These are phyloP conservation scores for Falco biarmicus DNA, from an alignment of 2,797 vertebrate genomes.

Conservation along the genomic window DNA sequence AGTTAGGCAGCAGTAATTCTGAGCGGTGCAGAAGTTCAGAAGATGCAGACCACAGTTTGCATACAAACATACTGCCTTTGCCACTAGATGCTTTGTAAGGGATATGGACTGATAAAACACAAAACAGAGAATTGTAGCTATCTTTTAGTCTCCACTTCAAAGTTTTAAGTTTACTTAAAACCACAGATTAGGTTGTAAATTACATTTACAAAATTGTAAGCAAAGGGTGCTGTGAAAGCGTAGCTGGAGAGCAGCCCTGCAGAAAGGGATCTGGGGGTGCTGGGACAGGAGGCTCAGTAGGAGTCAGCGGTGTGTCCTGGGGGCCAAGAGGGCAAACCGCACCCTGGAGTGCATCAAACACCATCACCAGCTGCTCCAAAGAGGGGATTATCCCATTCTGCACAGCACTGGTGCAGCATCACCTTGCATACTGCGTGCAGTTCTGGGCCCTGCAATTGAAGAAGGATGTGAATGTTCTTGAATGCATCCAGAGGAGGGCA, in stretches of 20 bases:
- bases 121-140: not conserved
- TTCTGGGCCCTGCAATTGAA: too few relatives aligned
- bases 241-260: not conserved
- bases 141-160: not conserved
- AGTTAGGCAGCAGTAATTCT: not conserved
- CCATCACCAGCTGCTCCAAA: too few relatives aligned
- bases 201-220: not conserved
- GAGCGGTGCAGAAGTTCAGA: not conserved
- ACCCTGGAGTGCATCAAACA: too few relatives aligned
- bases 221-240: not conserved
- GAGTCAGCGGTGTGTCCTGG: too few relatives aligned
- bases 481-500: too few relatives aligned
- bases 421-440: too few relatives aligned
- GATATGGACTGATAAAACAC: not conserved
- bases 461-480: too few relatives aligned
- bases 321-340: too few relatives aligned
- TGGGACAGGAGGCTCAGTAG: too few relatives aligned
- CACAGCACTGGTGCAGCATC: too few relatives aligned
- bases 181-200: not conserved
- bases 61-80: not conserved
- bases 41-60: not conserved
- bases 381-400: too few relatives aligned
- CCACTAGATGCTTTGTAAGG: fast-evolving
- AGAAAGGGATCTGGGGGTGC: not conserved
- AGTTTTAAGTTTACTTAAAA: not conserved